These are phyloP conservation scores for Notechis scutatus DNA, from an alignment of 2,113 vertebrate genomes.

Conservation along the genomic window DNA sequence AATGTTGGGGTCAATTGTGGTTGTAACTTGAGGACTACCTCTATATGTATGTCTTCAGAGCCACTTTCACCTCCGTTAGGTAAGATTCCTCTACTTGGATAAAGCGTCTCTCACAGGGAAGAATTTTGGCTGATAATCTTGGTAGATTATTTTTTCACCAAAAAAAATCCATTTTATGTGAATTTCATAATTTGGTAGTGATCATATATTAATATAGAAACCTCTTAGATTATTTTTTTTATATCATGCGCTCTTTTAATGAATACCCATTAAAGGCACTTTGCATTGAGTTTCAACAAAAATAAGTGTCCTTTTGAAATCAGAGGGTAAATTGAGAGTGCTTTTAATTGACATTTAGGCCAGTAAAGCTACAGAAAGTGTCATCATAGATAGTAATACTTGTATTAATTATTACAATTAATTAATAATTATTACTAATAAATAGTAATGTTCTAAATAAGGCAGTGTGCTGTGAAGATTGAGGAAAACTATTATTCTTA, in stretches of 20 bases:
- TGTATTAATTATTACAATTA: not conserved
- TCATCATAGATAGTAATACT: not conserved
- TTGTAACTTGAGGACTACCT: too few relatives aligned
- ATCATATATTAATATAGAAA: not conserved
- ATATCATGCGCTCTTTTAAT: not conserved
- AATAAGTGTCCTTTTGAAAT: not conserved
- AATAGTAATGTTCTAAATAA: not conserved
- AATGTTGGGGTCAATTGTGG: too few relatives aligned
- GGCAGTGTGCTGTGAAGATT: not conserved
- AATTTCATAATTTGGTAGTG: not conserved
- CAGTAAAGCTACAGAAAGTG: not conserved
- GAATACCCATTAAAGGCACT: not conserved
- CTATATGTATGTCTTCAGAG: not conserved
- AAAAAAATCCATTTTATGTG: not conserved
- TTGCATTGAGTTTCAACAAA: not conserved
- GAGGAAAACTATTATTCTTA: not conserved
- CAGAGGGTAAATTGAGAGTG: not conserved
- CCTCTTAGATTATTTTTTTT: not conserved
- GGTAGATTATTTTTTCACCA: not conserved
- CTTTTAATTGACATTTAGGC: not conserved
- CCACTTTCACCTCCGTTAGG: not conserved
- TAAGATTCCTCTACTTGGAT: not conserved
- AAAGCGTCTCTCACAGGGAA: not conserved
- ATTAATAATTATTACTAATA: not conserved
- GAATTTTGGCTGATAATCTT: not conserved